Conservation (phyloP, 92 coral and sea anemone species). For the Metridium senile region DNA sequence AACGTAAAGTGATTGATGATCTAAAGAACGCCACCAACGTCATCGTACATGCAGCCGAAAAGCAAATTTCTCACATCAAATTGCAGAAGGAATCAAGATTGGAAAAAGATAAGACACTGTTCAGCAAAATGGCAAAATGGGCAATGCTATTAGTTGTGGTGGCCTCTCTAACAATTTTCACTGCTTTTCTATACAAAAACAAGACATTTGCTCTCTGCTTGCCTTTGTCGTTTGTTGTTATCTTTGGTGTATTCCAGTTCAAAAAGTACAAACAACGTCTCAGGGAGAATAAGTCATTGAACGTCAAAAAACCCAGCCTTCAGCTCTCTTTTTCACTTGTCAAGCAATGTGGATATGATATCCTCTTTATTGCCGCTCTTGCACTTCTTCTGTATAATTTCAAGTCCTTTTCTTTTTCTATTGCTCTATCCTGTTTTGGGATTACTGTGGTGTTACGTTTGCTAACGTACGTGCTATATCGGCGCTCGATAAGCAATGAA, state of each 20-base stretch:
- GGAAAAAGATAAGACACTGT: not conserved
- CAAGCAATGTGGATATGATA: slow-evolving; percentile 17
- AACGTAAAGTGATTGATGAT: slow-evolving; percentile 52
- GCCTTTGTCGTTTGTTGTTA: slow-evolving; percentile 5
- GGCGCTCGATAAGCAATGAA: slow-evolving; percentile 31
- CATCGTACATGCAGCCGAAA: slow-evolving; percentile 34
- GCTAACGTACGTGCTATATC: slow-evolving; percentile 20
- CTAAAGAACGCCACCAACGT: slow-evolving; percentile 59
- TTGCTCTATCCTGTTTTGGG: slow-evolving; percentile 4
- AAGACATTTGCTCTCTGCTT: slow-evolving; percentile 4
- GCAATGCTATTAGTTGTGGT: not conserved
- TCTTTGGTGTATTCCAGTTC: not conserved
- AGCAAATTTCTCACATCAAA: slow-evolving; percentile 27
- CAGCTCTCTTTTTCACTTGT: slow-evolving; percentile 18
- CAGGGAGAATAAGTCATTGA: not conserved
- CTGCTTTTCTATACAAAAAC: not conserved
- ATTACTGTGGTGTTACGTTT: slow-evolving; percentile 28
- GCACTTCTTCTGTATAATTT: not conserved
- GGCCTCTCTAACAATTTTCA: slow-evolving; percentile 3
- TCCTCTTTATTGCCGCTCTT: not conserved
- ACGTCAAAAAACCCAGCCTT: not conserved
- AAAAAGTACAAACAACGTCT: not conserved
- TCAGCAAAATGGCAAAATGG: slow-evolving; percentile 11
- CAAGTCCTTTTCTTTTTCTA: not conserved
- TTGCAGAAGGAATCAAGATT: slow-evolving; percentile 15